Evolutionary conservation across 1,140 invertebrate genomes (phyloP).

Genomic region (Drosophila kohkoa): DNA sequence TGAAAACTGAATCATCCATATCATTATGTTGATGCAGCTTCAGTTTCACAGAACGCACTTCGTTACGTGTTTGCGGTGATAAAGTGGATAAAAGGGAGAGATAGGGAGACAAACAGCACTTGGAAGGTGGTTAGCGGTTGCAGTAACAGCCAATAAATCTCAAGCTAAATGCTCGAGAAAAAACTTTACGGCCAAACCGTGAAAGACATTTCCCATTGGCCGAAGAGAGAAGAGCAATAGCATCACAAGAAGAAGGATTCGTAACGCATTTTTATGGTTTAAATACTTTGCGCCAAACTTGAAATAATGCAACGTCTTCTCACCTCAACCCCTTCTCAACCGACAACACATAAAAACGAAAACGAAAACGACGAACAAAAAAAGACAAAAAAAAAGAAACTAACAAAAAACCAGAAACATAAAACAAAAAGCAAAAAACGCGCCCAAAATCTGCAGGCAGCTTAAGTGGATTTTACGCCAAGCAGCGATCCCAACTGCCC

Average conservation of each 20-base stretch:
- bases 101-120: too few species aligned
- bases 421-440: constrained; percentile 57
- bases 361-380: constrained; percentile 20
- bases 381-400: constrained; percentile 7
- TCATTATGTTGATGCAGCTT: constrained; percentile 49
- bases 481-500: constrained; percentile 14
- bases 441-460: constrained; percentile 62
- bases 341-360: constrained; percentile 37
- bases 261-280: constrained; percentile 63
- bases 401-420: constrained; percentile 30
- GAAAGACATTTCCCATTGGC: constrained; percentile 54
- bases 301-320: constrained; percentile 61
- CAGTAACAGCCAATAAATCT: constrained; percentile 67
- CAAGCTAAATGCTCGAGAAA: constrained; percentile 56
- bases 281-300: constrained; percentile 68
- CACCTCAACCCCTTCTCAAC: not conserved
- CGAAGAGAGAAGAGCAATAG: constrained; percentile 16
- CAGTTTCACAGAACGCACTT: constrained; percentile 20
- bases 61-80: constrained; percentile 60
- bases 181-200: constrained; percentile 60
- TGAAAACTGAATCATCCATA: constrained; percentile 54
- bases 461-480: constrained; percentile 67
- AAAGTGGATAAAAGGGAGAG: constrained; percentile 28
- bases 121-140: constrained; percentile 17
- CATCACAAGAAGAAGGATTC: constrained; percentile 21